Evolutionary conservation across 2,888 invertebrate species (phyloP).

Genomic region (Nipponacmea schrenckii): DNA sequence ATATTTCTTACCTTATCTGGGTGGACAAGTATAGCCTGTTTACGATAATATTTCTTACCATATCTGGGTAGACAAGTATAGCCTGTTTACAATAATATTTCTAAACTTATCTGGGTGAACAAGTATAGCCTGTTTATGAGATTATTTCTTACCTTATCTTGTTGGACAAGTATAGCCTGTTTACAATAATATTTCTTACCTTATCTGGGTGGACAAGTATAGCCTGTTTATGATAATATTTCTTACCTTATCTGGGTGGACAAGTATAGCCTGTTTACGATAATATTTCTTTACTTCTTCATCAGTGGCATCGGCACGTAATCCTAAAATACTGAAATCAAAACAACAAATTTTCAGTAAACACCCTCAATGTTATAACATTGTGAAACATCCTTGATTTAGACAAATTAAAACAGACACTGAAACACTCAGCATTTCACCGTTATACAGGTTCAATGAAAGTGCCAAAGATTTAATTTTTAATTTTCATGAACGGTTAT

Average conservation of each 20-base stretch:
- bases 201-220: constrained; percentile 96
- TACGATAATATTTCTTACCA: constrained; percentile 90
- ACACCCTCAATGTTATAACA: no score
- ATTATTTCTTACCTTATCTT: constrained; percentile 92
- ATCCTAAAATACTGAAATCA: constrained; percentile 81
- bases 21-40: constrained; percentile 93
- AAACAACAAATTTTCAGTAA: background rate
- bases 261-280: constrained; percentile 90
- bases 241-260: constrained; percentile 87
- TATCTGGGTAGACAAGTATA: constrained; percentile 94
- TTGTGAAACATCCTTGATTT: no score
- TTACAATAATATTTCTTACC: constrained; percentile 83
- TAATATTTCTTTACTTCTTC: constrained; percentile 95
- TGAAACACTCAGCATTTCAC: no score
- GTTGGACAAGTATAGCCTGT: constrained; percentile 94
- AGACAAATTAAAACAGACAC: no score
- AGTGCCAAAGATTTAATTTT: no score
- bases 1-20: constrained; percentile 86
- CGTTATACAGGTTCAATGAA: no score
- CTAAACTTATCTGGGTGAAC: constrained; percentile 90
- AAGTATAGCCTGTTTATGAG: constrained; percentile 90
- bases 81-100: constrained; percentile 92
- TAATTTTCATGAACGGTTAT: no score
- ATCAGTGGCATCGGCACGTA: constrained; percentile 86
- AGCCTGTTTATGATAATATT: constrained; percentile 79